phyloP scores from a whole-genome alignment of 2,113 vertebrate genomes.

The Anolis sagrei region DNA sequence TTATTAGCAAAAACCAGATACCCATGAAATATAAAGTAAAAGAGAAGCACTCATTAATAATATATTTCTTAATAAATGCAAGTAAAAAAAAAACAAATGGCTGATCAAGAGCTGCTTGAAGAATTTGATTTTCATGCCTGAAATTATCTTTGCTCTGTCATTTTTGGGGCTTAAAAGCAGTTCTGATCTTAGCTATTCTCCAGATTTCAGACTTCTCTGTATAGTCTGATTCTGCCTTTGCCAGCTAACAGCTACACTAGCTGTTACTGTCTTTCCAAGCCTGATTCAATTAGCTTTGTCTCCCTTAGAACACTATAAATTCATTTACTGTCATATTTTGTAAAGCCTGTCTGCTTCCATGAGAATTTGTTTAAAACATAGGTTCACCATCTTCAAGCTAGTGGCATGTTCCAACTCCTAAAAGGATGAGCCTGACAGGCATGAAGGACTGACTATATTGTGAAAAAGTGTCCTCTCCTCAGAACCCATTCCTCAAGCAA shows the following conservation, averaged over 20 bases:
- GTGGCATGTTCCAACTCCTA: too few relatives aligned
- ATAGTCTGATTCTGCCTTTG: not conserved
- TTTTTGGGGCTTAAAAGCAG: not conserved
- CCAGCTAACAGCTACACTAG: not conserved
- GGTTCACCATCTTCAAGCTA: not conserved
- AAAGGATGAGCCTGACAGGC: not conserved
- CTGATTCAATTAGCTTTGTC: not conserved
- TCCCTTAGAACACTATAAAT: not conserved
- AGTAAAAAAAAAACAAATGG: not conserved
- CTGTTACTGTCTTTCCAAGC: not conserved
- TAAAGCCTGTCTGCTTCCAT: not conserved
- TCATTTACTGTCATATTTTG: too few relatives aligned
- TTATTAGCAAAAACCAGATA: conserved; percentile 20
- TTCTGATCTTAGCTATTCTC: too few relatives aligned
- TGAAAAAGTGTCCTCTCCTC: not conserved
- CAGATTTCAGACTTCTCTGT: not conserved
- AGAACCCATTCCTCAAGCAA: not conserved
- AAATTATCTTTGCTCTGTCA: not conserved
- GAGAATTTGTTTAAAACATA: not conserved
- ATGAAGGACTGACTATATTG: not conserved
- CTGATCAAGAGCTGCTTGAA: not conserved
- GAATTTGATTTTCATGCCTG: not conserved
- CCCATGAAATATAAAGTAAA: conserved; percentile 5
- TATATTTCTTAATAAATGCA: not conserved
- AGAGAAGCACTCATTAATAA: not conserved